Evolutionary conservation across 2,888 invertebrate genomes (phyloP).

Genomic region (Melipona beecheii): DNA sequence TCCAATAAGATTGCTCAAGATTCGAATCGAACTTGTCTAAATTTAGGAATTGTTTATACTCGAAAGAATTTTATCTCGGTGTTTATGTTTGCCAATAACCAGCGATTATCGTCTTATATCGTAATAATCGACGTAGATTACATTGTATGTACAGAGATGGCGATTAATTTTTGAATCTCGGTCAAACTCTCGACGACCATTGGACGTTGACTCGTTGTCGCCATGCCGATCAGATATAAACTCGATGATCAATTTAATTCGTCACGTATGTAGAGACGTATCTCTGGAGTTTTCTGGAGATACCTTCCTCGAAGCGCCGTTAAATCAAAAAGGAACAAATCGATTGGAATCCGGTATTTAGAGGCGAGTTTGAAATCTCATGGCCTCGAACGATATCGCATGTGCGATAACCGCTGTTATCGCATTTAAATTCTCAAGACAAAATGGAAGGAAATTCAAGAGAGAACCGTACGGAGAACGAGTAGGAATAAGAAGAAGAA

Average conservation of each 20-base stretch:
- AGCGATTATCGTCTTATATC: not conserved
- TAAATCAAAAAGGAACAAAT: not conserved
- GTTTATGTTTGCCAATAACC: not conserved
- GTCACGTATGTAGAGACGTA: not conserved
- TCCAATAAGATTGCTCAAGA: not conserved
- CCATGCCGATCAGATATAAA: not conserved
- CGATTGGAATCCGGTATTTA: not conserved
- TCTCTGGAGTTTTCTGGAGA: not conserved
- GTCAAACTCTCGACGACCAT: not conserved
- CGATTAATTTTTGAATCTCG: not conserved
- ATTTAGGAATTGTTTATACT: not conserved
- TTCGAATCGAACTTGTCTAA: not conserved
- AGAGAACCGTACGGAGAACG: not conserved
- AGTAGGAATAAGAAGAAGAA: not conserved
- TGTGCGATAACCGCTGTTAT: too few species aligned
- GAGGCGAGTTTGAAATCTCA: slow-evolving; percentile 39
- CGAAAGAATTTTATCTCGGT: not conserved
- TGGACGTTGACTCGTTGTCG: not conserved
- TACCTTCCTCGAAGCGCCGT: not conserved
- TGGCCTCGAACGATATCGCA: not conserved
- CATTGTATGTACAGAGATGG: not conserved
- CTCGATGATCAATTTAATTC: not conserved
- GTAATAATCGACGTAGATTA: not conserved
- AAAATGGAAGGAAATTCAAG: not conserved
- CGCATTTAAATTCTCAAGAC: not conserved